Evolutionary conservation across 2,113 vertebrate species (phyloP), one percentile per base, ranked within the genome.

Genomic region (Plectropomus leopardus): DNA sequence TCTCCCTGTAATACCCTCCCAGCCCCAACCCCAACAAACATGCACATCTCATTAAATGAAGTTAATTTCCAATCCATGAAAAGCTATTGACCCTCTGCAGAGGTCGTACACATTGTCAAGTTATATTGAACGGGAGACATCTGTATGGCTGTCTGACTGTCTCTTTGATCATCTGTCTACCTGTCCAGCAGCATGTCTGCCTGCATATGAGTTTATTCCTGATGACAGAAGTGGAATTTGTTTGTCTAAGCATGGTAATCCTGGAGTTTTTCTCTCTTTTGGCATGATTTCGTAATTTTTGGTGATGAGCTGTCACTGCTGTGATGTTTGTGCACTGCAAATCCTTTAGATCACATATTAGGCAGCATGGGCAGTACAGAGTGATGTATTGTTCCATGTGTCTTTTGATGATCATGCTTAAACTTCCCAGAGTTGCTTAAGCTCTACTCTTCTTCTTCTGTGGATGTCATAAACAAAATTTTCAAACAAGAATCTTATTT

Each of bases 31-130:
- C 42, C 13, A 44, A 28, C 53, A 71, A 59, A 48, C 58, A 60
- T 48, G 71, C 70, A 72, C 63, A 71, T 17, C 83, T 82, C 76
- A 87, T 87, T 84, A 82, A 84, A 88, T 75, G 6, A 79, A 89
- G 89, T 78, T 89, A 50, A 89, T 92, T 90, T 93, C 72, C 66
- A 78, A 82, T 89, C 82, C 76, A 83, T 76, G 44, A 76, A 76
- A 80, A 78, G 76, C 73, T 83, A 91, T 83, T 91, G 88, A 91
- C 84, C 78, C 74, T 58, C 70, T 76, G 57, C 74, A 76, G 88
- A 86, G 88, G 83, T 82, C 87, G 78, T 61, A 71, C 71, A 84
- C 76, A 83, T 71, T 83, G 86, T 86, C 89, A 84, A 71, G 84
- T 85, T 64, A 45, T 71, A 82, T 77, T 81, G 80, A 92, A 47